Conservation (phyloP, 2,888 invertebrate species). For the Trilocha varians region DNA sequence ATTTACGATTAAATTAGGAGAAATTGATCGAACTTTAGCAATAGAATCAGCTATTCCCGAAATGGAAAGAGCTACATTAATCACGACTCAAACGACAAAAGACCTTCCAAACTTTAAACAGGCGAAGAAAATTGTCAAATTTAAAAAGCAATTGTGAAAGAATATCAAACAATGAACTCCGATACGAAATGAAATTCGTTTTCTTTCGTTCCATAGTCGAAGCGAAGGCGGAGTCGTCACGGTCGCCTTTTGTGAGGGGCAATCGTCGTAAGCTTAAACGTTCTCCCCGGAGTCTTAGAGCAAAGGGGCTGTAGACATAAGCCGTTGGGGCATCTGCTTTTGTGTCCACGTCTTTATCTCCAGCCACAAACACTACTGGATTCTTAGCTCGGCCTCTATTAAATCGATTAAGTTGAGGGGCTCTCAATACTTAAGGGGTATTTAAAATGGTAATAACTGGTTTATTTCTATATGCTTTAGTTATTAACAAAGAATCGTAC, state of each 20-base stretch:
- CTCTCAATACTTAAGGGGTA: too few relatives aligned
- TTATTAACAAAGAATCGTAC: too few relatives aligned
- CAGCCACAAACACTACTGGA: conserved; percentile 39
- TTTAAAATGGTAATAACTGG: background rate
- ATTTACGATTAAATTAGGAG: too few relatives aligned
- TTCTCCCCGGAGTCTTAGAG: conserved; percentile 15
- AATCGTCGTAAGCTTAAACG: conserved; percentile 57
- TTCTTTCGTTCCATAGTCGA: conserved; percentile 49
- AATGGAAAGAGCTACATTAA: background rate
- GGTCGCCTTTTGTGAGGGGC: conserved; percentile 54
- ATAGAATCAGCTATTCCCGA: too few relatives aligned
- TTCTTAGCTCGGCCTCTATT: conserved; percentile 20
- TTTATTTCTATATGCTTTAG: too few relatives aligned
- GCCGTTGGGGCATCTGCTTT: conserved; percentile 40
- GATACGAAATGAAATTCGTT: conserved; percentile 53
- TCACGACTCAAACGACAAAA: background rate
- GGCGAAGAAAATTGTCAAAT: conserved; percentile 35
- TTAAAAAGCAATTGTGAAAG: conserved; percentile 54
- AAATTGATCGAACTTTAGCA: too few relatives aligned
- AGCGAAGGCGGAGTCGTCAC: conserved; percentile 23
- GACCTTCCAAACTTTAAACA: conserved; percentile 1
- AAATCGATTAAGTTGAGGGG: conserved; percentile 47
- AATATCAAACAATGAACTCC: conserved; percentile 52
- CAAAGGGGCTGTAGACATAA: conserved; percentile 15
- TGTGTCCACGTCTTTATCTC: conserved; percentile 51